Conservation (phyloP, 2,113 vertebrate genomes). For the Entelurus aequoreus region DNA sequence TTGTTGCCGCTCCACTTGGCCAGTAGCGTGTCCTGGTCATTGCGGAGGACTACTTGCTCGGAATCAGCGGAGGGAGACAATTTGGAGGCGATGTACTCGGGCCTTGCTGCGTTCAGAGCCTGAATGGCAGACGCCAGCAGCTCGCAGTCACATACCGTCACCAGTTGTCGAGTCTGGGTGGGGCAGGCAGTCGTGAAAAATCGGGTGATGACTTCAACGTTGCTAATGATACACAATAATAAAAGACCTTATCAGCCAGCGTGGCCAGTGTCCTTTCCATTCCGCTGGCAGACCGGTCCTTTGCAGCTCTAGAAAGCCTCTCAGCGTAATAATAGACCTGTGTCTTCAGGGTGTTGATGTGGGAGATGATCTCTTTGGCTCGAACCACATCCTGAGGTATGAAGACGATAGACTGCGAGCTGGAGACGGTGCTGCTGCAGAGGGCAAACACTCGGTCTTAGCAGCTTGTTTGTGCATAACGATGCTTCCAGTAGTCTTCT, state of each 20-base stretch:
- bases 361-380: constrained; percentile 96
- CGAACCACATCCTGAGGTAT: constrained; percentile 88
- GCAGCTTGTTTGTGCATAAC: not conserved
- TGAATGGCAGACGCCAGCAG: constrained; percentile 91
- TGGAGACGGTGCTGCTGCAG: constrained; percentile 77
- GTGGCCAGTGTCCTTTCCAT: constrained; percentile 92
- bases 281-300: constrained; percentile 89
- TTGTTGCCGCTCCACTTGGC: constrained; percentile 90
- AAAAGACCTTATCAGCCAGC: constrained; percentile 87
- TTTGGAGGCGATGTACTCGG: constrained; percentile 95
- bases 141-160: constrained; percentile 94
- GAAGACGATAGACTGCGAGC: constrained; percentile 91
- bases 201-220: not conserved
- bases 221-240: not conserved
- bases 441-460: not conserved
- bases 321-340: constrained; percentile 98
- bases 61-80: constrained; percentile 86
- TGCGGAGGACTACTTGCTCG: constrained; percentile 93
- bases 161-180: constrained; percentile 87
- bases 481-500: not conserved
- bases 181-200: not conserved
- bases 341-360: constrained; percentile 96
- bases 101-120: constrained; percentile 87
- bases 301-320: constrained; percentile 90
- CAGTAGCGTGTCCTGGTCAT: constrained; percentile 92